Evolutionary conservation across 1,140 invertebrate species (phyloP), one percentile per base, ranked within the genome.

Genomic region (Cydia pomonella): DNA sequence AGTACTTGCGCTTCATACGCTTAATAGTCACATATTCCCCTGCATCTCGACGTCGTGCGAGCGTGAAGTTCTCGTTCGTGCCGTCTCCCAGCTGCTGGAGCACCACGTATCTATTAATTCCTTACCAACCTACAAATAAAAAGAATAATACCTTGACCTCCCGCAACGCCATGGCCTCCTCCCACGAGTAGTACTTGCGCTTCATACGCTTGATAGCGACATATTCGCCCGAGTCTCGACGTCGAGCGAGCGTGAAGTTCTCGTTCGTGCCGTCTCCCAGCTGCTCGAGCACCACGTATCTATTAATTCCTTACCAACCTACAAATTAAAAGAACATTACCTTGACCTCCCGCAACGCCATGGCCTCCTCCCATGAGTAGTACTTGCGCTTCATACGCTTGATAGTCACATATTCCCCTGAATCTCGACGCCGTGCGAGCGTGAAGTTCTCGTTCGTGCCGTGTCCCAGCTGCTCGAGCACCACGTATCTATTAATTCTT

Each of bases 191-290:
- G 93, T 99, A 99, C 93, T 99, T 99, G 85, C 98, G 96, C 92
- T 99, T 99, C 99, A 99, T 99, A 87, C 98, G 96, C 94, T 99
- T 99, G 78, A 99, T 99, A 63, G 99, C 99, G 16, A 99, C 99
- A 92, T 99, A 99, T 92, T 99, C 99, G 16, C 98, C 98, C 0
- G 98, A 99, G 91, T 99, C 99, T 72, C 98, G 96, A 76, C 98
- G 95, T 92, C 98, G 98, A 18, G 98, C 99, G 64, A 99, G 94
- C 50, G 99, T 96, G 47, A 99, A 99, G 76, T 98, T 99, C 25
- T 99, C 99, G 91, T 99, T 99, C 18, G 99, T 99, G 64, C 99
- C 99, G 94, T 99, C 99, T 66, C 99, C 99, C 38, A 99, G 94
- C 93, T 99, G 97, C 91, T 98, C 98, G 75, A 99, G 94, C 76